A percentile compares a stretch with the other conserved stretches of the same genome.
phyloP scores from a whole-genome alignment of 2,888 invertebrate genomes.

The Ephialtes manifestator region DNA sequence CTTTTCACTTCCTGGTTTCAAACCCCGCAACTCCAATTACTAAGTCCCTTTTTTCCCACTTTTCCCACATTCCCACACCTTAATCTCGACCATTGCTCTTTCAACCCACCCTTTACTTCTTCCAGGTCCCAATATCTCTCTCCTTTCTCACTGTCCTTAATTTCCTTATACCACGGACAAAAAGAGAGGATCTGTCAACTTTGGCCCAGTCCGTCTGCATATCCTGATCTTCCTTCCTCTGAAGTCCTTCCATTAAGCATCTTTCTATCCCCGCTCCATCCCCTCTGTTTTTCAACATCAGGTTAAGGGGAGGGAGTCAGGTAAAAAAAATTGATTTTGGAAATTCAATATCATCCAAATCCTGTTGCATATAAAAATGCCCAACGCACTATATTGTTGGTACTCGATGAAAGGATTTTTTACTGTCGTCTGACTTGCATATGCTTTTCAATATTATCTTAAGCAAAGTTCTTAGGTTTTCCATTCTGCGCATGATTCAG shows the following conservation, averaged over 20 bases:
- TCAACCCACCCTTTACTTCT: background rate
- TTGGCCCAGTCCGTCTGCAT: background rate
- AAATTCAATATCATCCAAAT: too few relatives aligned
- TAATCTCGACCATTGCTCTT: slow-evolving; percentile 6
- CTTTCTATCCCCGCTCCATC: background rate
- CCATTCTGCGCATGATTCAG: too few relatives aligned
- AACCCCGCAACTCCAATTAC: background rate
- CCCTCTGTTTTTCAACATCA: background rate
- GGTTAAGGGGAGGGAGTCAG: too few relatives aligned
- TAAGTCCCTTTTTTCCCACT: background rate
- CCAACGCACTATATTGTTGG: too few relatives aligned
- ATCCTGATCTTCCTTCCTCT: background rate
- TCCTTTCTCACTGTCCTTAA: background rate
- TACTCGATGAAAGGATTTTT: too few relatives aligned
- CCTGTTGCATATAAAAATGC: too few relatives aligned
- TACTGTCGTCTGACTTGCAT: too few relatives aligned
- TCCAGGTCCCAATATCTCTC: slow-evolving; percentile 4
- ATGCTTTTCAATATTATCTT: too few relatives aligned
- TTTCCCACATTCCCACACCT: background rate
- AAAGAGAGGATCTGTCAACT: background rate
- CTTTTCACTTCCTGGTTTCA: background rate
- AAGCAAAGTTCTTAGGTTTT: too few relatives aligned
- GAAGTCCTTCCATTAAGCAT: background rate
- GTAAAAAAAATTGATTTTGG: too few relatives aligned
- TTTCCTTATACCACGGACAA: slow-evolving; percentile 7